phyloP scores from a whole-genome alignment of 2,797 vertebrate species.

The Diglossa cyanea region DNA sequence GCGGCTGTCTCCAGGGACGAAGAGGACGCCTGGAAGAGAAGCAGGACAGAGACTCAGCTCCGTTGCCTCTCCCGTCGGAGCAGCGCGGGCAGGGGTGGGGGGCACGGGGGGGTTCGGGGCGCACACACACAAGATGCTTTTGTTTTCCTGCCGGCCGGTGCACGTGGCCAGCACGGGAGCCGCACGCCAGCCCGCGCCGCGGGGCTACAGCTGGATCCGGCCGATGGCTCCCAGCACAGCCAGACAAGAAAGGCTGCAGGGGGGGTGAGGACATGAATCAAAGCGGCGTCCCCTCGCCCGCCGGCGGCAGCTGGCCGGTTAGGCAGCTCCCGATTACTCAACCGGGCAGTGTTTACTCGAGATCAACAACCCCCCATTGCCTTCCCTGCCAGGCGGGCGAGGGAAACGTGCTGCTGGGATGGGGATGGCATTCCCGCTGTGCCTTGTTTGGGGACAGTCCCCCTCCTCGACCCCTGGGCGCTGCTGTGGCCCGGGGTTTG shows the following conservation, averaged over 20 bases:
- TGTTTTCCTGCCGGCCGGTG: not conserved
- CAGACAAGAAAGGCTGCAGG: slow-evolving; percentile 32
- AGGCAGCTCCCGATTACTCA: slow-evolving; percentile 59
- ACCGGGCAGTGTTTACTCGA: slow-evolving; percentile 53
- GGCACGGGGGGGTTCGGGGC: rapidly evolving
- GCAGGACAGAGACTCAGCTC: not conserved
- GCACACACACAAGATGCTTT: slow-evolving; percentile 12
- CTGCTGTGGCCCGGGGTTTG: not conserved
- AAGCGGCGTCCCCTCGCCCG: slow-evolving; percentile 38
- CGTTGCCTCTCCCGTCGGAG: not conserved
- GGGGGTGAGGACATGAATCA: slow-evolving; percentile 40
- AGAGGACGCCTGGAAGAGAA: slow-evolving; percentile 74
- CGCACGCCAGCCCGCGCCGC: not conserved
- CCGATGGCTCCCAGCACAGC: slow-evolving; percentile 9
- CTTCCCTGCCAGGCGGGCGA: not conserved
- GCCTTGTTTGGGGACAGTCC: not conserved
- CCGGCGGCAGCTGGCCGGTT: slow-evolving; percentile 41
- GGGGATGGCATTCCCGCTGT: not conserved
- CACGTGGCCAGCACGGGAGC: not conserved
- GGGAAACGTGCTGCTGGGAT: not conserved
- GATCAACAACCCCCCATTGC: slow-evolving; percentile 28
- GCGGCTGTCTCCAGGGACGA: slow-evolving; percentile 60
- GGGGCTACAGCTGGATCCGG: slow-evolving; percentile 36
- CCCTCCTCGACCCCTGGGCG: rapidly evolving
- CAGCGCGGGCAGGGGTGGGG: not conserved